phyloP scores from a whole-genome alignment of 1,140 invertebrate species.

The Drosophila repleta region DNA sequence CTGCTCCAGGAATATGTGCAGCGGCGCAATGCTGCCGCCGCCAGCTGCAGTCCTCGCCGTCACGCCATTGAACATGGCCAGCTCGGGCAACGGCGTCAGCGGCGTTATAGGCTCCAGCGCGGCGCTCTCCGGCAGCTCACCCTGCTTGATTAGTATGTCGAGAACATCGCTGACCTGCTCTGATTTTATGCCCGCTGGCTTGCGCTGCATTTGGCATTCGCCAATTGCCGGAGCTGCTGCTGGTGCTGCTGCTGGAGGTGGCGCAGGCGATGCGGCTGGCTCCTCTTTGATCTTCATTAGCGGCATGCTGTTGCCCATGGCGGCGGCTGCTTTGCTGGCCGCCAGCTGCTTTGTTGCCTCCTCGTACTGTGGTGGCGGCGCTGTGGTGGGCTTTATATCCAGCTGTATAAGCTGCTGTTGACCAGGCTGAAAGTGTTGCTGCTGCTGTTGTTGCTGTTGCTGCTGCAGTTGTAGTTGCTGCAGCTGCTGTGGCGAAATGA shows the following conservation, averaged over 20 bases:
- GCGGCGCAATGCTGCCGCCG: conserved; percentile 63
- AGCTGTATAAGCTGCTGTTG: conserved; percentile 74
- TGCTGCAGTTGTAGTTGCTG: conserved; percentile 70
- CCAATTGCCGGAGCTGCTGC: conserved; percentile 2
- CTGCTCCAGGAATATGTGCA: conserved; percentile 80
- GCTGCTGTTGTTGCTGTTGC: conserved; percentile 49
- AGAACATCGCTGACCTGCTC: conserved; percentile 97
- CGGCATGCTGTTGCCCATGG: conserved; percentile 46
- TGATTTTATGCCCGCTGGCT: conserved; percentile 87
- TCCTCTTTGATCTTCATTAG: conserved; percentile 79
- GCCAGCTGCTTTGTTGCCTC: conserved; percentile 88
- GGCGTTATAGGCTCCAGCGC: conserved; percentile 91
- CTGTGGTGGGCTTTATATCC: conserved; percentile 83
- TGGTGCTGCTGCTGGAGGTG: conserved; percentile 12
- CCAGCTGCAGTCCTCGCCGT: conserved; percentile 55
- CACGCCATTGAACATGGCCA: conserved; percentile 49
- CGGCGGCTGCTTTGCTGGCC: conserved; percentile 74
- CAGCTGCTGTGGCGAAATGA: conserved; percentile 72
- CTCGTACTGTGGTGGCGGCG: conserved; percentile 87
- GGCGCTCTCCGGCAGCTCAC: conserved; percentile 94
- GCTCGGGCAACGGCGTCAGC: conserved; percentile 66
- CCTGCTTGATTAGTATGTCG: conserved; percentile 97
- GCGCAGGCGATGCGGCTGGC: conserved; percentile 47
- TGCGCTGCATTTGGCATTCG: conserved; percentile 70
- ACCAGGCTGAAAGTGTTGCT: conserved; percentile 57